Evolutionary conservation across 2,888 invertebrate genomes (phyloP).

Genomic region (Eilema griseolum): DNA sequence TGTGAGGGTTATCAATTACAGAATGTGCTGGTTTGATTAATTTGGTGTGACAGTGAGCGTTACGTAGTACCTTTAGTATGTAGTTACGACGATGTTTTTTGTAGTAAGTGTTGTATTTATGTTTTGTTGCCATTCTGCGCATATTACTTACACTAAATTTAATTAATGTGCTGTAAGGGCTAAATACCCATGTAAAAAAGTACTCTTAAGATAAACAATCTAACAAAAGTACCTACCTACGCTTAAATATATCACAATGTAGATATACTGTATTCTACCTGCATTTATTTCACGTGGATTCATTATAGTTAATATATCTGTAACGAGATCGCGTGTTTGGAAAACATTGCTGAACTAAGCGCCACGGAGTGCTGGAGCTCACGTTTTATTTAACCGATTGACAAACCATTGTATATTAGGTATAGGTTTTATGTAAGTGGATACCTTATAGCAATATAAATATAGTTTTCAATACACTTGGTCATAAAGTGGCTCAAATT

Average conservation of each 20-base stretch:
- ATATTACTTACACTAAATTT: background rate
- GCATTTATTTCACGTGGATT: background rate
- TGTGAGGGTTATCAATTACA: background rate
- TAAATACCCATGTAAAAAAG: background rate
- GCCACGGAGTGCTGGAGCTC: background rate
- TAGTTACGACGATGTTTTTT: background rate
- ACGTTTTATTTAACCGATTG: background rate
- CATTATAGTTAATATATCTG: background rate
- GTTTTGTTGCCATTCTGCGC: background rate
- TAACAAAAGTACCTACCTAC: no score
- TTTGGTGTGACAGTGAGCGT: background rate
- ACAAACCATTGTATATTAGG: background rate
- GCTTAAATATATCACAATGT: background rate
- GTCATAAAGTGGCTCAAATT: no score
- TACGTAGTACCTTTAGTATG: background rate
- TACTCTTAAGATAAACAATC: background rate
- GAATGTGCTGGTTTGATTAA: background rate
- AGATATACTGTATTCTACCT: background rate
- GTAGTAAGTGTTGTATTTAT: no score
- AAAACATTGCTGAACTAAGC: background rate
- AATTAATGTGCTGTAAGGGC: background rate
- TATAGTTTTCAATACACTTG: no score
- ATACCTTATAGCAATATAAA: no score
- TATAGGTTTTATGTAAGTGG: no score
- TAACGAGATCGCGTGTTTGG: background rate